Conservation (phyloP, 2,888 invertebrate species). For the Drosophila merina region DNA sequence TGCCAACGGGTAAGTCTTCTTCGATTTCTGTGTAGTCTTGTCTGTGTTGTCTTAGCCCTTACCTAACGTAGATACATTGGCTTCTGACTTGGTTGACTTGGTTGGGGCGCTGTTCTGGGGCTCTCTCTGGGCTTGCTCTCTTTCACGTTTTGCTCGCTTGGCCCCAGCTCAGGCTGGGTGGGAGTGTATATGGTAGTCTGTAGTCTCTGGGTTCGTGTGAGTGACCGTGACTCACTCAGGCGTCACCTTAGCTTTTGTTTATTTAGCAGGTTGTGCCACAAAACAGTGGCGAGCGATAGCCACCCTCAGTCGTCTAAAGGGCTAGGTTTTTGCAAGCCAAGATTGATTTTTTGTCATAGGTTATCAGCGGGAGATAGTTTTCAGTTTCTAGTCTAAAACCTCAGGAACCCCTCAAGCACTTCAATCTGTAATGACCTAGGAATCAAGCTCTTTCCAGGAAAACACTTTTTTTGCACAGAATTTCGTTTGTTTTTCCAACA, state of each 20-base stretch:
- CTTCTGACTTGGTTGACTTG: slow-evolving; percentile 15
- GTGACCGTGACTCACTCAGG: slow-evolving; percentile 77
- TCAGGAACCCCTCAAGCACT: no score
- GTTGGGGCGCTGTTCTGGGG: slow-evolving; percentile 58
- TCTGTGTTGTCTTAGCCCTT: slow-evolving; percentile 35
- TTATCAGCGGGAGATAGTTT: background rate
- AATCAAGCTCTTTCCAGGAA: no score
- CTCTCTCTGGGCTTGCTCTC: slow-evolving; percentile 16
- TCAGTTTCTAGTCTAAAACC: no score
- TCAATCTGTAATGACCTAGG: no score
- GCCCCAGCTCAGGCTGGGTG: slow-evolving; percentile 7
- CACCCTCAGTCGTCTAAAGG: slow-evolving; percentile 1
- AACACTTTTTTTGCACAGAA: no score
- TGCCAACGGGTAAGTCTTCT: slow-evolving; percentile 89
- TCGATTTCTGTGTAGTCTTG: background rate
- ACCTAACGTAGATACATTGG: slow-evolving; percentile 19
- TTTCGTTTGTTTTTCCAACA: background rate
- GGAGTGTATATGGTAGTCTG: slow-evolving; percentile 4
- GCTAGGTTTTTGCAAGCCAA: slow-evolving; percentile 3
- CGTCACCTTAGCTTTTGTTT: slow-evolving; percentile 63
- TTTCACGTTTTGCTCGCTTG: slow-evolving; percentile 12
- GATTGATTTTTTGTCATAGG: slow-evolving; percentile 13
- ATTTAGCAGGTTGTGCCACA: slow-evolving; percentile 28
- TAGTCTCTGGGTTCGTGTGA: slow-evolving; percentile 16
- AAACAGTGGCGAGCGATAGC: slow-evolving; percentile 37